A percentile compares a stretch with the other conserved stretches of the same genome.
These are phyloP conservation scores for Tragelaphus imberbis DNA, from an alignment of 2,113 vertebrate genomes.

Conservation along the genomic window DNA sequence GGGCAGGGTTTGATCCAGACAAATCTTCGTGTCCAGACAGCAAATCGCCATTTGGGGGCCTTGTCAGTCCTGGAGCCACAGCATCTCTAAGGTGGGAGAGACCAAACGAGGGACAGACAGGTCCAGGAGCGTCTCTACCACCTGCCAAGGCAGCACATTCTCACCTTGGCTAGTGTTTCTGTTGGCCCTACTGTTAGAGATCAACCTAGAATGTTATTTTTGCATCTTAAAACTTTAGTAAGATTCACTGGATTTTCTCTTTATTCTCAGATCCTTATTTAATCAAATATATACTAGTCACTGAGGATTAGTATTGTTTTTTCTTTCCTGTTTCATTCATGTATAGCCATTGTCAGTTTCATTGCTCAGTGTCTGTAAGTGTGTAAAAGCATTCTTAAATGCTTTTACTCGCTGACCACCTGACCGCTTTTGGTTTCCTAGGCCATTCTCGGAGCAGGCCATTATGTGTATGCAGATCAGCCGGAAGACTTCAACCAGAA, in stretches of 20 bases:
- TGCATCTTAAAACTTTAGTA: neutral
- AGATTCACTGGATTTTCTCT: neutral
- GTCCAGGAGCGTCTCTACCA: fast-evolving
- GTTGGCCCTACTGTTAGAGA: neutral
- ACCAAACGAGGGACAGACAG: neutral
- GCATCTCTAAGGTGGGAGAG: neutral
- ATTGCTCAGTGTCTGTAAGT: neutral
- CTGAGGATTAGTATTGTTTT: neutral
- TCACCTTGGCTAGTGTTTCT: neutral
- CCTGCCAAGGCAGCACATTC: neutral
- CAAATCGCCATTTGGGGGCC: neutral
- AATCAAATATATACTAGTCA: neutral
- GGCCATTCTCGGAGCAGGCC: constrained; percentile 94
- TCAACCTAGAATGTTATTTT: neutral
- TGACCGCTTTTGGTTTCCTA: constrained; percentile 55
- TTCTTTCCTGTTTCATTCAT: neutral
- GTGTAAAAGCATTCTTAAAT: neutral
- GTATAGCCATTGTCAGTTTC: neutral
- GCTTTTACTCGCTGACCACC: neutral
- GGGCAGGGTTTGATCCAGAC: neutral
- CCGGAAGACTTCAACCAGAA: constrained; percentile 94
- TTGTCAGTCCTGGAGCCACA: neutral
- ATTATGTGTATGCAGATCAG: constrained; percentile 96
- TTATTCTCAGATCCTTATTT: neutral
- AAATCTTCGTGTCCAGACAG: neutral